phyloP scores from a whole-genome alignment of 2,113 vertebrate species.

The Eulemur rufifrons region DNA sequence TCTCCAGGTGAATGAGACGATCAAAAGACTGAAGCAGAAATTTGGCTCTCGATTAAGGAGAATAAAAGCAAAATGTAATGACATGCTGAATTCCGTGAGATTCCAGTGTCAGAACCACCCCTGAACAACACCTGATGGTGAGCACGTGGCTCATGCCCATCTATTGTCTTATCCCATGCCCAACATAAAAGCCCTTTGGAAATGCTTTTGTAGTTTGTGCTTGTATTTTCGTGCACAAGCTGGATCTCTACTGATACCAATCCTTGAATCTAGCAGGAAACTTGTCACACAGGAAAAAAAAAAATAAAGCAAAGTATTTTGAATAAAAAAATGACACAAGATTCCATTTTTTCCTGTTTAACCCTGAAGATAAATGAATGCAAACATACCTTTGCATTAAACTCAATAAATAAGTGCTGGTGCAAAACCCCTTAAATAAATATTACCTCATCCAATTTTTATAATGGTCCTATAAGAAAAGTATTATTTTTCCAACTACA shows the following conservation, averaged over 20 bases:
- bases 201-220: background rate
- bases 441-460: background rate
- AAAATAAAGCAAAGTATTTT: background rate
- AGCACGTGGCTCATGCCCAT: background rate
- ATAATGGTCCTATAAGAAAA: background rate
- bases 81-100: background rate
- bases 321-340: background rate
- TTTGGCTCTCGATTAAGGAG: background rate
- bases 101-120: background rate
- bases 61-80: constrained; percentile 13
- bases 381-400: background rate
- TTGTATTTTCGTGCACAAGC: background rate
- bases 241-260: background rate
- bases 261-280: background rate
- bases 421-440: constrained; percentile 21
- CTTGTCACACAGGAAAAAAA: background rate
- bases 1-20: background rate
- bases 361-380: constrained; percentile 6
- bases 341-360: background rate
- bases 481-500: background rate
- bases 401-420: background rate
- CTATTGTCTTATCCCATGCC: background rate
- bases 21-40: background rate
- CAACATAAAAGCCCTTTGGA: background rate
- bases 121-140: background rate